A percentile compares a stretch with the other conserved stretches of the same genome.
Conservation (phyloP, 2,888 invertebrate species). For the Mimachlamys varia region DNA sequence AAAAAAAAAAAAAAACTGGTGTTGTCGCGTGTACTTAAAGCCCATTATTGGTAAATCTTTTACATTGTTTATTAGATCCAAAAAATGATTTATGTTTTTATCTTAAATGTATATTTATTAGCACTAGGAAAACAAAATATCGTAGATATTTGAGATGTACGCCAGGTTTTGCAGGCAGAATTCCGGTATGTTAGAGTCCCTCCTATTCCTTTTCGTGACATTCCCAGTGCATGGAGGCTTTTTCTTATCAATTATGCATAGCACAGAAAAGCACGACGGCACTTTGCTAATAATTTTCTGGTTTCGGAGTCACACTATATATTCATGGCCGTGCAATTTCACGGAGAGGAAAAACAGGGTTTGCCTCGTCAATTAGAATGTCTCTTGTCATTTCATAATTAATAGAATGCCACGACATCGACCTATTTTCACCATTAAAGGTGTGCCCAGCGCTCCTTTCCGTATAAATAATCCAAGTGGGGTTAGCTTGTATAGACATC, state of each 20-base stretch:
- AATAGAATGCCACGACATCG: not conserved
- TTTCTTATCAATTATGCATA: slow-evolving; percentile 19
- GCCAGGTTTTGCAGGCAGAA: too few relatives aligned
- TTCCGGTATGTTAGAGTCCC: too few relatives aligned
- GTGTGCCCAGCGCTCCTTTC: not conserved
- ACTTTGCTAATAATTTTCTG: slow-evolving; percentile 22
- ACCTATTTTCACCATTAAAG: not conserved
- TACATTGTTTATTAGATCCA: too few relatives aligned
- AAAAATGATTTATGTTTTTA: too few relatives aligned
- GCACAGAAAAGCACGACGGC: not conserved
- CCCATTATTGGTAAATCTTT: too few relatives aligned
- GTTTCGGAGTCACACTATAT: not conserved
- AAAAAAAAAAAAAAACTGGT: too few relatives aligned
- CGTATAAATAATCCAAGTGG: not conserved
- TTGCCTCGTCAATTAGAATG: slow-evolving; percentile 26
- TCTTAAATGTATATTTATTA: too few relatives aligned
- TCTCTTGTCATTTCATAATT: not conserved
- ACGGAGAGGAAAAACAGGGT: not conserved
- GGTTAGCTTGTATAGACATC: not conserved
- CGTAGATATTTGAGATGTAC: too few relatives aligned
- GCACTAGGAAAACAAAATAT: too few relatives aligned
- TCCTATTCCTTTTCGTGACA: not conserved
- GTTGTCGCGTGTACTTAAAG: too few relatives aligned
- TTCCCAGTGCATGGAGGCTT: not conserved
- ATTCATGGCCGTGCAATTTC: not conserved